Base-by-base conservation (phyloP, 2,113 vertebrate species). In the Anarrhichthys ocellatus region DNA sequence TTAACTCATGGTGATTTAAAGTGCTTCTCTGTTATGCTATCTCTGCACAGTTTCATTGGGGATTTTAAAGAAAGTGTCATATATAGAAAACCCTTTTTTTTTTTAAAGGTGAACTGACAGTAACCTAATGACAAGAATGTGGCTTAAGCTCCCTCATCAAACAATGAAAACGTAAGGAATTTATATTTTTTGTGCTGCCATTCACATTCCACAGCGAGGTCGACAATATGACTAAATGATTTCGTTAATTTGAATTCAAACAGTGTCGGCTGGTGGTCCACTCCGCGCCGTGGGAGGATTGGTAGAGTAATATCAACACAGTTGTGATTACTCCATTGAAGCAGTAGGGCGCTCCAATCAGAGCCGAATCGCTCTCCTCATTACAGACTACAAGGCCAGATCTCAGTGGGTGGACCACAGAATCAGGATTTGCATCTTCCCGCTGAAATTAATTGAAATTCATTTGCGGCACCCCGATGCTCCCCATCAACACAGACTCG, bases 231-330 rank as follows among this genome's bases (percentile, higher is more conserved):
- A 89, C 83, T 83, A 89, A 87, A 87, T 88, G 73, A 83, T 90
- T 90, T 88, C 79, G 88, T 84, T 91, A 90, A 90, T 90, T 74
- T 73, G 73, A 86, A 92, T 89, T 89, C 86, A 92, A 93, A 87
- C 89, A 85, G 66, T 85, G 79, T 78, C 87, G 82, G 87, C 18
- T 69, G 83, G 89, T 84, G 84, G 89, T 93, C 86, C 88, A 84
- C 84, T 89, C 68, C 8, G 11, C 87, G 0, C 90, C 86, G 91
- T 65, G 52, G 90, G 90, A 58, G 83, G 72, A 78, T 18, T 66
- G 83, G 82, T 80, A 42, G 59, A 88, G 78, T 85, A 86, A 91
- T 91, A 91, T 93, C 85, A 91, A 91, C 89, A 93, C 68, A 89
- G 84, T 90, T 86, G 87, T 90, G 88, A 93, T 92, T 90, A 90